Base-by-base conservation (phyloP, 30 jellyfish, hydroid and myxozoan genomes). In the Turritopsis rubra region DNA sequence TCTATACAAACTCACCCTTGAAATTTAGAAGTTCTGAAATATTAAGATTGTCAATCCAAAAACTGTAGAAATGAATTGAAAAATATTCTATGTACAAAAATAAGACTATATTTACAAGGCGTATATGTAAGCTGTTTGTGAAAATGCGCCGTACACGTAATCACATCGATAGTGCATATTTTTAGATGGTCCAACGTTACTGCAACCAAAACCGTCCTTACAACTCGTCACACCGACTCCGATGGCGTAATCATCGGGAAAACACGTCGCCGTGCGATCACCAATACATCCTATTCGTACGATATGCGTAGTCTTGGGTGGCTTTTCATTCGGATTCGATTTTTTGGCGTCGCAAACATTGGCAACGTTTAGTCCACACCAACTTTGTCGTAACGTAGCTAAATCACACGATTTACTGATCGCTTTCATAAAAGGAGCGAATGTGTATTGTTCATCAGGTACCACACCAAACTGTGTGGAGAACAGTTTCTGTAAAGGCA, bases 191-290 rank as follows among this genome's bases (percentile, higher is more conserved):
- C 99, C 99, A 28, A 89, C 99, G 75, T 93, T 93, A 75, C 96
- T 93, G 71, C 99, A 93, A 29, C 99, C 99, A 83, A 81, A 93
- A 53, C 99, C 99, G 85, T 93, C 99, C 81, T 93, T 93, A 80
- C 99, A 93, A 76, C 99, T 93, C 76, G 99, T 89, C 23, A 93
- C 99, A 52, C 99, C 99, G 75, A 93, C 81, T 22, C 99, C 99
- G 21, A 93, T 72, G 72, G 99, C 99, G 89, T 93, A 93, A 85
- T 93, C 99, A 66, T 93, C 99, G 25, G 99, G 99, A 70, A 93
- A 93, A 83, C 99, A 93, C n/a, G 99, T 93, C 24, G 99, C 97
- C n/a, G 97, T 93, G 4, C 96, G 80, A 75, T 93, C 99, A 27
- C 99, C 99, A 85, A 93, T 89, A 84, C 99, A 93, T 22, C 99